Base-by-base conservation (phyloP, 1,140 invertebrate species). In the Rhynchophorus ferrugineus region DNA sequence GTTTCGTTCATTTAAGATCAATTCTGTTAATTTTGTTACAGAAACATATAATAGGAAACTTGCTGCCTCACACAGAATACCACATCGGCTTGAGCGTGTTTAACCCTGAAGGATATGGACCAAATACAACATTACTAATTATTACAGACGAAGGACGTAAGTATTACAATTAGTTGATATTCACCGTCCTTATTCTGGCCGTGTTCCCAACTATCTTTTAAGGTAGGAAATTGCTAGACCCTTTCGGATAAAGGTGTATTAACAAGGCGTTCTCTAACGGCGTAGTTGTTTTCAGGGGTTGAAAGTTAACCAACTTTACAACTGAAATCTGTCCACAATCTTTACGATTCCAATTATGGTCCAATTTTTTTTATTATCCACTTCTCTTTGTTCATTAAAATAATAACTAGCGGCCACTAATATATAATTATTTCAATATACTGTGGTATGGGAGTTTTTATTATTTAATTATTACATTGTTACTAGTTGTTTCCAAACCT, bases 121-220 rank as follows among this genome's bases (percentile, higher is more conserved):
- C 85, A 19, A 75, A 78, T 38, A 80, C 82, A 7, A 83, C 80
- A 29, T 80, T 86, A 22, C 74, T 83, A 37, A 83, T 86, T 50
- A 85, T 85, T 76, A 88, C 85, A 37, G 85, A 87, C 64, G 85
- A 88, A 79, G 84, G 85, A 65, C 80, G 85, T 87, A 71, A 83
- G 81, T 77, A 54, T 45, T 54, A 38, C 22, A 52, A 44, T 44
- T 44, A 44, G 29, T 44, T 33, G 43, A 44, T 44, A 24, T 29
- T 44, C 21, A 14, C 43, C 29, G n/a, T 29, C 29, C 29, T 29
- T 1, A 44, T n/a, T n/a, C 9, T n/a, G 17, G 7, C 35, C 33
- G 37, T 47, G 45, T 53, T 36, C 38, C 17, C 34, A 35, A 18
- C 39, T 21, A 54, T 29, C 7, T 49, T n/a, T 24, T 19, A 49